Conservation (phyloP, 2,888 invertebrate genomes). For the Empis stercorea region DNA sequence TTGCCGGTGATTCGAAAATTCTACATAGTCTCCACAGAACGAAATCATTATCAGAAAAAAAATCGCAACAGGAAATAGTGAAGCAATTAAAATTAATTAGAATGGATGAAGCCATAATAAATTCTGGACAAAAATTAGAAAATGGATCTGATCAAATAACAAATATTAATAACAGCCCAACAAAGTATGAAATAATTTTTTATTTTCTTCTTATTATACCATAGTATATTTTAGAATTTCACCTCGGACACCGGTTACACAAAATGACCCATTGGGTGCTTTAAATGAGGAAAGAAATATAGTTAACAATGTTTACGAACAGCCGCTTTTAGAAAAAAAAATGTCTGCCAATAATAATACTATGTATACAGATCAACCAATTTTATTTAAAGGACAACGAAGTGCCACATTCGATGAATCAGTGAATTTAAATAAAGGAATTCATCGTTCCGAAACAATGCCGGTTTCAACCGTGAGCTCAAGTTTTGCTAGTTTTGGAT, state of each 20-base stretch:
- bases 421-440: slow-evolving; percentile 34
- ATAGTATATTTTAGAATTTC: slow-evolving; percentile 46
- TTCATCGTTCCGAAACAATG: slow-evolving; percentile 62
- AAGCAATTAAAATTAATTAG: background rate
- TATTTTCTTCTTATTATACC: no score
- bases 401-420: slow-evolving; percentile 49
- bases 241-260: slow-evolving; percentile 73
- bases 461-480: slow-evolving; percentile 61
- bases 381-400: slow-evolving; percentile 47
- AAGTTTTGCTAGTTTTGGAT: slow-evolving; percentile 66
- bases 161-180: slow-evolving; percentile 29
- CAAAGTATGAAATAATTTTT: slow-evolving; percentile 24
- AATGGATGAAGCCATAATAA: slow-evolving; percentile 21
- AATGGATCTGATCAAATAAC: slow-evolving; percentile 13
- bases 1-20: slow-evolving; percentile 67
- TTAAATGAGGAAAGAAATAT: slow-evolving; percentile 39
- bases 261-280: slow-evolving; percentile 86
- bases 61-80: slow-evolving; percentile 13
- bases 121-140: slow-evolving; percentile 25
- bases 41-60: slow-evolving; percentile 21
- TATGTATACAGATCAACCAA: slow-evolving; percentile 50
- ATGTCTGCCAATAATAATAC: slow-evolving; percentile 24
- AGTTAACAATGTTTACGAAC: slow-evolving; percentile 7
- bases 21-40: slow-evolving; percentile 53
- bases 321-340: slow-evolving; percentile 17